Percentiles rank a stretch among this genome's conserved stretches.
Conservation (phyloP, 2,888 invertebrate species). For the Oxystoma pomonae region DNA sequence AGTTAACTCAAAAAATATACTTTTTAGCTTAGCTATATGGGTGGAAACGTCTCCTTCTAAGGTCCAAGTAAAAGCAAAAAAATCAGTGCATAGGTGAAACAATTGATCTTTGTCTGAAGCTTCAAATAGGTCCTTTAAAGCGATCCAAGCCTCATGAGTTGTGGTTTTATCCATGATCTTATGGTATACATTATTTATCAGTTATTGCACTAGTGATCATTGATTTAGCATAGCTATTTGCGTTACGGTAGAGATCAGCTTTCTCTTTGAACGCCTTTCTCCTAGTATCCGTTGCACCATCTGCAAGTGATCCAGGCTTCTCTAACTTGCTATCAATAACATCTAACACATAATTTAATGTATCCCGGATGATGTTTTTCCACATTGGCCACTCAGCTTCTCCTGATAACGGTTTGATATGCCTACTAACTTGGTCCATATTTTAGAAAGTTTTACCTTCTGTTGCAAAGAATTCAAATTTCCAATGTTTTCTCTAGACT, state of each 20-base stretch:
- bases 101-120: too few relatives aligned
- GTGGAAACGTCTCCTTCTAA: too few relatives aligned
- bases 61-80: too few relatives aligned
- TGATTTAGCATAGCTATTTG: slow-evolving; percentile 39
- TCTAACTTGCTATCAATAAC: slow-evolving; percentile 30
- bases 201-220: slow-evolving; percentile 36
- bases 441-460: too few relatives aligned
- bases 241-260: slow-evolving; percentile 29
- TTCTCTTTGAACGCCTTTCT: slow-evolving; percentile 13
- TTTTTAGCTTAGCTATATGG: too few relatives aligned
- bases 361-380: too few relatives aligned
- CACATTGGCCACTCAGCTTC: too few relatives aligned
- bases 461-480: neutral
- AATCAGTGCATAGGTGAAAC: too few relatives aligned
- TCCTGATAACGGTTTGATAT: slow-evolving; percentile 12
- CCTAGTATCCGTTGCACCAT: slow-evolving; percentile 12
- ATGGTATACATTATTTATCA: slow-evolving; percentile 36
- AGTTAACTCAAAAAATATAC: too few relatives aligned
- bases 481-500: neutral
- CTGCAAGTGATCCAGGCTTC: slow-evolving; percentile 27
- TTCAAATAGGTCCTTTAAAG: neutral
- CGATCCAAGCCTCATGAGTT: slow-evolving; percentile 33
- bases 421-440: slow-evolving; percentile 10
- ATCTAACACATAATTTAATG: slow-evolving; percentile 36
- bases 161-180: slow-evolving; percentile 39